Evolutionary conservation across 2,888 invertebrate genomes (phyloP).

Genomic region (Bembecia ichneumoniformis): DNA sequence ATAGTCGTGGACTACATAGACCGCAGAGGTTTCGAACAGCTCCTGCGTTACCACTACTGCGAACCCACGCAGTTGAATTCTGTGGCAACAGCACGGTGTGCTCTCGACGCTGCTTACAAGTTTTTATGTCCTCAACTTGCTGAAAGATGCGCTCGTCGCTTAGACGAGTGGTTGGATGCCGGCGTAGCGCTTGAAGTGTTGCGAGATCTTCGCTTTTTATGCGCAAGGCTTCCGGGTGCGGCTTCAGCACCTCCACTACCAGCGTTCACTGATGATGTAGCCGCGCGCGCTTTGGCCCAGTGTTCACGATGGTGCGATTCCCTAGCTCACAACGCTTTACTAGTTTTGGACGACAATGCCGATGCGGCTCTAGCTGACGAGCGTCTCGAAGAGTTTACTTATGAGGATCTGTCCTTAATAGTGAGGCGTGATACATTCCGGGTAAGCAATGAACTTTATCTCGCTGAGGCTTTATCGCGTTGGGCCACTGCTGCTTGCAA

Average conservation of each 20-base stretch:
- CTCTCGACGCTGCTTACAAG: conserved; percentile 82
- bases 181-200: conserved; percentile 77
- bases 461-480: conserved; percentile 75
- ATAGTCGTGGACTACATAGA: conserved; percentile 74
- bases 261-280: conserved; percentile 46
- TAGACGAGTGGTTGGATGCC: conserved; percentile 75
- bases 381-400: conserved; percentile 71
- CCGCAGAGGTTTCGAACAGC: conserved; percentile 77
- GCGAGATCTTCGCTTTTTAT: conserved; percentile 66
- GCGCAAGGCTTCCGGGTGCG: conserved; percentile 53
- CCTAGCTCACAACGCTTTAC: conserved; percentile 77
- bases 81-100: conserved; percentile 76
- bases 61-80: conserved; percentile 75
- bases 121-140: conserved; percentile 80
- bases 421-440: conserved; percentile 78
- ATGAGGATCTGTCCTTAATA: conserved; percentile 76
- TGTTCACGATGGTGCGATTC: conserved; percentile 72
- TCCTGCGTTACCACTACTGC: conserved; percentile 77
- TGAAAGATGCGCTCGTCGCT: conserved; percentile 76
- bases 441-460: conserved; percentile 73
- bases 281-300: conserved; percentile 51
- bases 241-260: conserved; percentile 66
- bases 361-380: conserved; percentile 53
- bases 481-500: conserved; percentile 64
- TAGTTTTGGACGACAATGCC: conserved; percentile 60